Conservation (phyloP, 2,113 vertebrate genomes). For the Esox niger region DNA sequence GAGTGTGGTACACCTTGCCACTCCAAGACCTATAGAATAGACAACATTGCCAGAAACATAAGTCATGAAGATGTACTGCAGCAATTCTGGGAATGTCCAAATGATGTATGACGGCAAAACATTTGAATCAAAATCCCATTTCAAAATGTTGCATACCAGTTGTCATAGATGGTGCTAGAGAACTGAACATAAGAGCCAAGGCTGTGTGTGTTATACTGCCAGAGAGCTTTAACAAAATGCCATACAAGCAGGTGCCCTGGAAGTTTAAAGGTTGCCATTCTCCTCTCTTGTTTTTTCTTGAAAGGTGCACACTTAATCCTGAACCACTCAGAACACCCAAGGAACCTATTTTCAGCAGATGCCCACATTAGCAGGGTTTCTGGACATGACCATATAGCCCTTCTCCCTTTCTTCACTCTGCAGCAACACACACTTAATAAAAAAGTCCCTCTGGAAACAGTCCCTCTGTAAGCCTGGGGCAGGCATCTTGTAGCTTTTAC, state of each 20-base stretch:
- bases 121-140: too few species aligned
- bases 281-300: constrained; percentile 50
- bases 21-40: too few species aligned
- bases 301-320: constrained; percentile 53
- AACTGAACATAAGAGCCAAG: too few species aligned
- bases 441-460: constrained; percentile 40
- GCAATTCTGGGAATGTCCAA: too few species aligned
- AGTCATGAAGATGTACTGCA: too few species aligned
- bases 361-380: constrained; percentile 63
- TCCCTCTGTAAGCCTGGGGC: constrained; percentile 8
- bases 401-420: constrained; percentile 49
- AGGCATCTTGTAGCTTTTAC: constrained; percentile 29
- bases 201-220: constrained; percentile 15
- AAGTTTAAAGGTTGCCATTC: constrained; percentile 65
- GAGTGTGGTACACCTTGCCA: too few species aligned
- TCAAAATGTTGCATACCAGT: too few species aligned
- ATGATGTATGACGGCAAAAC: too few species aligned
- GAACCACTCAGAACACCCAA: constrained; percentile 64
- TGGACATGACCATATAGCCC: constrained; percentile 73
- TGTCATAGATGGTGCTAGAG: too few species aligned
- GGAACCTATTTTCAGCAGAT: constrained; percentile 63
- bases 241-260: constrained; percentile 28
- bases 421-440: constrained; percentile 14
- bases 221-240: constrained; percentile 30
- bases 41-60: background rate